Base-by-base conservation (phyloP, 2,888 invertebrate genomes). In the Pardosa pseudoannulata region DNA sequence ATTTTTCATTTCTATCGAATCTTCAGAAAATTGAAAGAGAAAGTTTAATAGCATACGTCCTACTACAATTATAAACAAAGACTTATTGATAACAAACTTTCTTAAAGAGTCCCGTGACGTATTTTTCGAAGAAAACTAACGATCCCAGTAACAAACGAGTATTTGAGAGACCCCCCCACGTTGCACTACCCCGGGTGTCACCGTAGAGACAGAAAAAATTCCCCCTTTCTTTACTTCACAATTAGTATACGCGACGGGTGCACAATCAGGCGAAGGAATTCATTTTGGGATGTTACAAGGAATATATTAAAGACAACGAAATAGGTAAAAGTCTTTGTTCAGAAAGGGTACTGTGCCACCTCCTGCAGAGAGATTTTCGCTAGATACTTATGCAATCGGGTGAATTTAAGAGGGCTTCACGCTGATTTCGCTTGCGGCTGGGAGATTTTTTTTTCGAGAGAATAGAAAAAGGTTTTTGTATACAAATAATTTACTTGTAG, bases 231-330 rank as follows among this genome's bases (percentile, higher is more conserved):
- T 19, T 41, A n/a, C 46, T 71, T 46, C 71, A 32, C 46, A 36
- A 71, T 71, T 71, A 71, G 71, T 46, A 71, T 46, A 71, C 71
- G 46, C 71, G 46, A 46, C 71, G 46, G 71, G 71, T 46, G 46
- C 36, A 46, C 41, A 41, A 71, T 71, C 71, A 46, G 23, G 23
- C 19, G 46, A 11, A 41, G 23, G 28, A 46, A 71, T 46, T 28
- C 23, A 28, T 32, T 39, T 70, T 27, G 36, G 19, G 27, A 19
- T 27, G 46, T 9, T 13, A 46, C 0, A 36, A 36, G n/a, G 46
- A 71, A 68, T 36, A 68, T 19, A 32, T 68, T 28, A 67, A 67
- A 67, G 16, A 23, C 32, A 68, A 23, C 29, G 16, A 36, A 32
- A 36, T 23, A 68, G 68, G 29, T 23, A 32, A 11, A 36, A 31